Base-by-base conservation (phyloP, 2,888 invertebrate genomes). In the Torymus auratus region DNA sequence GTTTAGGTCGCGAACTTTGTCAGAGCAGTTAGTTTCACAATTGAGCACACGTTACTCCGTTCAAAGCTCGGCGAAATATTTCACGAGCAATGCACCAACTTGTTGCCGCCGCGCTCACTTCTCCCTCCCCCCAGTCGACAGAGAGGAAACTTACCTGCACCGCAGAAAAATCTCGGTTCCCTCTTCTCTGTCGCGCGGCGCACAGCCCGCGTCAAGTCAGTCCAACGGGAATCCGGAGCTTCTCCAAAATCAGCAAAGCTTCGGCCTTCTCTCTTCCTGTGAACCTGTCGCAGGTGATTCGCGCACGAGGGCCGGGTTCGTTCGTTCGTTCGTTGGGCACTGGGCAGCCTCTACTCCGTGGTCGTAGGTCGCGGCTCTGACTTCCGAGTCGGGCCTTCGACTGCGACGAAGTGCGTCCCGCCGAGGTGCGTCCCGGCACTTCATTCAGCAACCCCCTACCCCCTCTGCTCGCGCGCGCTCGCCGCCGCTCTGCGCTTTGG, bases 391-490 rank as follows among this genome's bases (percentile, higher is more conserved):
- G 64, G 76, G 56, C 70, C 41, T 41, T 41, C 72, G 72, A 76
- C 72, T 17, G 52, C 68, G 87, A 86, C 86, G 85, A 86, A 89
- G 85, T 89, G 89, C 87, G 86, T 85, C 83, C 81, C 83, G 84
- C 85, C 84, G 85, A 84, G 84, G 83, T 78, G 83, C 84, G 86
- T 86, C 85, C 83, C 86, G 86, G 85, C 88, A 87, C 86, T 88
- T 77, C 87, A 88, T 88, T 88, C 88, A 88, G 83, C 88, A 87
- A 89, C 88, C 88, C 89, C 88, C 89, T 89, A 88, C 88, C 87
- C 84, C 83, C 78, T 78, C 81, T 78, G 71, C 69, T 70, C 72
- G 53, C 78, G 82, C 78, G 60, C 62, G 62, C 69, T 78, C 78
- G 69, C 78, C 80, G 78, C 60, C 75, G 50, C 55, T 55, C 52